A percentile compares a stretch with the other conserved stretches of the same genome.
Conservation (phyloP, 2,113 vertebrate genomes). For the Marmota monax region DNA sequence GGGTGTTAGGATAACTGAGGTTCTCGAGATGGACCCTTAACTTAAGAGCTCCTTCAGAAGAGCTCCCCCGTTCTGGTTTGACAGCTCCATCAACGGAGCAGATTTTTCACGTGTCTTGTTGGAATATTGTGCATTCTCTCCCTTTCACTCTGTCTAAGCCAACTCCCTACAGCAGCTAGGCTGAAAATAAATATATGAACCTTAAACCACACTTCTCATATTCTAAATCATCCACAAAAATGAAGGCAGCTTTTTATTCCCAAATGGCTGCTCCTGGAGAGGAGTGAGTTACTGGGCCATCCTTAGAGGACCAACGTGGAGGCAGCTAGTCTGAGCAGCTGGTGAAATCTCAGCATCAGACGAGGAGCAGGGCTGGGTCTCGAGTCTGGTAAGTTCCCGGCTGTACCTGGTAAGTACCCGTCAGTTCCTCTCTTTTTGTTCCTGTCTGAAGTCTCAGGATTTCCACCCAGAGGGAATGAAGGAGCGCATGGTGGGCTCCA, state of each 20-base stretch:
- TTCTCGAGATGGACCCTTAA: neutral
- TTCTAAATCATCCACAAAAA: constrained; percentile 24
- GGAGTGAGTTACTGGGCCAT: neutral
- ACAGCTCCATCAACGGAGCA: neutral
- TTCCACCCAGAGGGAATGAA: neutral
- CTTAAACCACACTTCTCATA: neutral
- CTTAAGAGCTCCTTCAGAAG: neutral
- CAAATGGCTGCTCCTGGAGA: neutral
- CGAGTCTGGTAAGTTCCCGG: neutral
- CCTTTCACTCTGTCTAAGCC: neutral
- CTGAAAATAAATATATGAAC: neutral
- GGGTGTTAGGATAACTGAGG: neutral
- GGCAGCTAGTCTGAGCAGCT: neutral
- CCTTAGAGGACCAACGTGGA: neutral
- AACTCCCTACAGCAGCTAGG: neutral
- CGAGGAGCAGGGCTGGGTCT: neutral
- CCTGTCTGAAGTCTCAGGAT: neutral
- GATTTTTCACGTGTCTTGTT: neutral
- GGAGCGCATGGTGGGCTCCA: too few species aligned
- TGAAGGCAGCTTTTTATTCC: neutral
- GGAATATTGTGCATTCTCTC: neutral
- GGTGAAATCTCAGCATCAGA: neutral
- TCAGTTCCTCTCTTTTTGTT: neutral
- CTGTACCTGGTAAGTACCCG: neutral
- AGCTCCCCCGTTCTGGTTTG: neutral